These are phyloP conservation scores for Myoxocephalus aenaeus DNA, from an alignment of 2,797 vertebrate genomes.

Conservation along the genomic window DNA sequence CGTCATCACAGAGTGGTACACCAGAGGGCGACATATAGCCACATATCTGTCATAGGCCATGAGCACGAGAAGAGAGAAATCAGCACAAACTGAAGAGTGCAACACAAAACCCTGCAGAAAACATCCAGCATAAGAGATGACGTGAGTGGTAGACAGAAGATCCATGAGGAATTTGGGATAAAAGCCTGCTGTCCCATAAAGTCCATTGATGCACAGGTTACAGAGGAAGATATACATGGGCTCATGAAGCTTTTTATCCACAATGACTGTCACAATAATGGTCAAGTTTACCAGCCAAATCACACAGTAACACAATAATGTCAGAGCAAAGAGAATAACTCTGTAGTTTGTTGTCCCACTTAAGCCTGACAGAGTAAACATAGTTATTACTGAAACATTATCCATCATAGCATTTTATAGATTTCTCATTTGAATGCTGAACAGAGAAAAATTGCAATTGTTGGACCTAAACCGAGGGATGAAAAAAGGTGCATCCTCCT, in stretches of 20 bases:
- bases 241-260: slow-evolving; percentile 59
- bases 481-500: neutral
- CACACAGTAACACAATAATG: slow-evolving; percentile 52
- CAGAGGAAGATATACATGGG: slow-evolving; percentile 71
- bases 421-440: neutral
- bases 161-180: slow-evolving; percentile 68
- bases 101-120: slow-evolving; percentile 49
- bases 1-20: slow-evolving; percentile 35
- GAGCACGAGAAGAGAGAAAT: slow-evolving; percentile 35
- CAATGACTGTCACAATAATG: slow-evolving; percentile 30
- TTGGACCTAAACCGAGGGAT: neutral
- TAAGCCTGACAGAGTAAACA: slow-evolving; percentile 68
- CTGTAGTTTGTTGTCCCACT: slow-evolving; percentile 38
- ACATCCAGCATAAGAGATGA: slow-evolving; percentile 52
- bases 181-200: slow-evolving; percentile 60
- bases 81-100: slow-evolving; percentile 3
- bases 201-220: slow-evolving; percentile 62
- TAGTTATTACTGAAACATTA: slow-evolving; percentile 46
- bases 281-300: slow-evolving; percentile 51
- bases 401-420: slow-evolving; percentile 26
- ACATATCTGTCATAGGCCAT: slow-evolving; percentile 68
- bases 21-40: slow-evolving; percentile 63
- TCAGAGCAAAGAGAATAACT: slow-evolving; percentile 36
- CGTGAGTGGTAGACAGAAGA: slow-evolving; percentile 40
- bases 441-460: neutral